Base-by-base conservation (phyloP, 2,888 invertebrate species). In the Erebia epiphron region DNA sequence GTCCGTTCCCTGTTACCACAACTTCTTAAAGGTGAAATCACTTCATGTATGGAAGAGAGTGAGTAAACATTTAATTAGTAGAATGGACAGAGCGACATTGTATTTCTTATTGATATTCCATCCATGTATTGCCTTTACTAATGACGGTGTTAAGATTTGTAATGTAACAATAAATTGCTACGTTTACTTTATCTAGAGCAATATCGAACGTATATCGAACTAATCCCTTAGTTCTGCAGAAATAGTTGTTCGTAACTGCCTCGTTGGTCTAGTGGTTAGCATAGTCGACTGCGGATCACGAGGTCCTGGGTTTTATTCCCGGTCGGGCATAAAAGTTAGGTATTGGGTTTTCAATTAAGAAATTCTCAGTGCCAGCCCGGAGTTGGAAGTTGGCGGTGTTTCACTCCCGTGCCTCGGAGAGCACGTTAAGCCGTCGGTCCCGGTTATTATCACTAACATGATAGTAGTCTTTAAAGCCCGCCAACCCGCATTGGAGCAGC, bases 1-100 rank as follows among this genome's bases (percentile, higher is more conserved):
- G 82, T 82, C 78, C 76, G 79, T 84, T 83, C 83, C 82, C 83
- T 81, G 81, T 83, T 77, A 72, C 64, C 67, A 65, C 69, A 61
- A 49, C 49, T 62, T 66, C 64, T 75, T 60, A 68, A 18, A 62
- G 57, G 50, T 57, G 56, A 62, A 63, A 49, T 64, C 35, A 35
- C 54, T 67, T 69, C 35, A 52, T 64, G 50, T 35, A 61, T 63
- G 54, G 64, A 64, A 64, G 52, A 16, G 52, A 52, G 16, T 18
- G 64, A 54, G 16, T 41, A 64, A 64, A 64, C 64, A 64, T 64
- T 54, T 16, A 64, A 64, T 54, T 64, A 64, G 16, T 2, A 4
- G n/a, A 64, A 54, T 18, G 66, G 52, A 66, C 26, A n/a, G 56
- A 21, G n/a, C 21, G 46, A 35, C 18, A 57, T 18, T 57, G 41